phyloP scores from a whole-genome alignment of 1,140 invertebrate genomes.

The Eufriesea mexicana region DNA sequence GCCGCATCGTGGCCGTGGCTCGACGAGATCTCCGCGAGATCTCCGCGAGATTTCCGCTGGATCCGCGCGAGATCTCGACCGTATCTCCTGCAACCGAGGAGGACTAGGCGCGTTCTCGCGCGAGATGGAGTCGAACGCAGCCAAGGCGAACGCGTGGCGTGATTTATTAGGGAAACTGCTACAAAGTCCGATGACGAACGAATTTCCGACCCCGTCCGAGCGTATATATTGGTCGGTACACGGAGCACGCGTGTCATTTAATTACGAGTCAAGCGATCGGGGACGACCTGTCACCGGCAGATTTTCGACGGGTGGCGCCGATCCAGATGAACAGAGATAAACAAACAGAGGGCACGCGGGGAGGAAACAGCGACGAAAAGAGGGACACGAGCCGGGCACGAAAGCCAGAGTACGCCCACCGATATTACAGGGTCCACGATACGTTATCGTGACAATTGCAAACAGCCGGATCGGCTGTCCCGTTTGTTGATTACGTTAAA shows the following conservation, averaged over 20 bases:
- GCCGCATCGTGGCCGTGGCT: too few species aligned
- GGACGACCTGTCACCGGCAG: slow-evolving; percentile 39
- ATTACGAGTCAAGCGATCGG: slow-evolving; percentile 44
- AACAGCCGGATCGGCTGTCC: slow-evolving; percentile 12
- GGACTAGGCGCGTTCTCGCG: not conserved
- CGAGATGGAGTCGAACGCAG: not conserved
- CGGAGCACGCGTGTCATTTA: slow-evolving; percentile 37
- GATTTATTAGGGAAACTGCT: not conserved
- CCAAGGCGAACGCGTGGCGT: not conserved
- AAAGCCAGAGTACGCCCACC: slow-evolving; percentile 8
- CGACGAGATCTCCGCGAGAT: too few species aligned
- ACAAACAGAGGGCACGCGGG: slow-evolving; percentile 6
- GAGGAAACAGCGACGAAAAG: not conserved
- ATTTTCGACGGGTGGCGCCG: slow-evolving; percentile 20
- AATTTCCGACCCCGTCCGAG: slow-evolving; percentile 3
- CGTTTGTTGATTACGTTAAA: slow-evolving; percentile 37
- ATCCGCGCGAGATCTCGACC: too few species aligned
- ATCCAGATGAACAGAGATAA: slow-evolving; percentile 35
- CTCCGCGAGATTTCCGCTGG: too few species aligned
- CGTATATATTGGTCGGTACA: slow-evolving; percentile 1
- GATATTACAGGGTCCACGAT: slow-evolving; percentile 37
- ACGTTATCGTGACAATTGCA: slow-evolving; percentile 52
- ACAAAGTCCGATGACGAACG: slow-evolving; percentile 10
- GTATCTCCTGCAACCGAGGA: too few species aligned
- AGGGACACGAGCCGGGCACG: not conserved